These are phyloP conservation scores for Calosoma granatense DNA, from an alignment of 1,140 invertebrate genomes.

Conservation along the genomic window DNA sequence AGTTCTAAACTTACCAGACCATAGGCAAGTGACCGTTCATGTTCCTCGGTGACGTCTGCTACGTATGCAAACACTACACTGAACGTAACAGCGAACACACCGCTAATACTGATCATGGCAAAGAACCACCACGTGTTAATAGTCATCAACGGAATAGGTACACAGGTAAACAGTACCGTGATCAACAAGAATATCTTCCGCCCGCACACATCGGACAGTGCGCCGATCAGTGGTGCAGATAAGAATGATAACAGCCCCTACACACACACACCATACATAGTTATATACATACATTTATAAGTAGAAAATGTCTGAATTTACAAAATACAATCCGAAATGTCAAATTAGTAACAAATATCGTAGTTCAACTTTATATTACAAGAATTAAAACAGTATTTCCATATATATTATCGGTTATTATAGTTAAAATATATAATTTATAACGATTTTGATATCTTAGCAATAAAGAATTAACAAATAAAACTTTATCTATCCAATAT, in stretches of 20 bases:
- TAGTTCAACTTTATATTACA: too few relatives aligned
- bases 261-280: too few relatives aligned
- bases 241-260: constrained; percentile 95
- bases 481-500: too few relatives aligned
- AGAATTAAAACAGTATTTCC: too few relatives aligned
- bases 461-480: too few relatives aligned
- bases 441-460: too few relatives aligned
- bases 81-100: constrained; percentile 97
- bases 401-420: too few relatives aligned
- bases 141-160: constrained; percentile 97
- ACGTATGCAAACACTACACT: constrained; percentile 99
- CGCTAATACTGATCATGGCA: constrained; percentile 97
- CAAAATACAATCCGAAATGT: constrained; percentile 2
- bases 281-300: constrained; percentile 7
- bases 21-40: constrained; percentile 91
- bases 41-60: constrained; percentile 97
- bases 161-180: constrained; percentile 98
- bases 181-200: constrained; percentile 96
- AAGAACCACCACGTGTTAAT: constrained; percentile 99
- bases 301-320: constrained; percentile 8
- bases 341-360: not conserved
- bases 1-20: constrained; percentile 65
- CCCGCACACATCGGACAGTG: constrained; percentile 95
- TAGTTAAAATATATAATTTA: too few relatives aligned
- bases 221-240: constrained; percentile 92